Conservation (phyloP, 2,888 invertebrate species). For the Coremacera marginata region DNA sequence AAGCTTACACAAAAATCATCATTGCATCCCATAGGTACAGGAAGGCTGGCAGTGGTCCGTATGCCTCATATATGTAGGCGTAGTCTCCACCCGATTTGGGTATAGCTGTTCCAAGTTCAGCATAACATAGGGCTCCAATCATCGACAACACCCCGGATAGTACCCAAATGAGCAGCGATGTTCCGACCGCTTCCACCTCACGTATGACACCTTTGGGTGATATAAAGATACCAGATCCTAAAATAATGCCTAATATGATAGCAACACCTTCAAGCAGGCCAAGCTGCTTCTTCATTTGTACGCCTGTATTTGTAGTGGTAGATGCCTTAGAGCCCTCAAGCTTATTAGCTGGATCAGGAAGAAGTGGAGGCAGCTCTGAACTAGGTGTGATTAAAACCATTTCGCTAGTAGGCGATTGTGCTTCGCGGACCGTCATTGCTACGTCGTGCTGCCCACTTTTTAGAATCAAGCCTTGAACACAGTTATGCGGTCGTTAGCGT, state of each 20-base stretch:
- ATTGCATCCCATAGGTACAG: slow-evolving; percentile 98
- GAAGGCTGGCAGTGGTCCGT: slow-evolving; percentile 91
- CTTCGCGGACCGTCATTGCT: slow-evolving; percentile 56
- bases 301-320: slow-evolving; percentile 68
- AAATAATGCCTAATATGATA: slow-evolving; percentile 93
- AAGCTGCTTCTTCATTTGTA: slow-evolving; percentile 88
- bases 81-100: slow-evolving; percentile 97
- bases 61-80: slow-evolving; percentile 94
- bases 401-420: slow-evolving; percentile 66
- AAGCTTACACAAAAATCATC: slow-evolving; percentile 92
- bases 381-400: slow-evolving; percentile 66
- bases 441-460: slow-evolving; percentile 38
- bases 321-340: slow-evolving; percentile 57
- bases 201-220: slow-evolving; percentile 93
- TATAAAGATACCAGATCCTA: slow-evolving; percentile 96
- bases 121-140: slow-evolving; percentile 96
- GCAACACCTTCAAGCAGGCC: slow-evolving; percentile 93
- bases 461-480: too few relatives aligned
- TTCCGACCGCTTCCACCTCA: slow-evolving; percentile 91
- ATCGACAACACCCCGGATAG: slow-evolving; percentile 90
- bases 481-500: slow-evolving; percentile 35
- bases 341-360: slow-evolving; percentile 26
- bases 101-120: slow-evolving; percentile 86
- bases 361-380: slow-evolving; percentile 54
- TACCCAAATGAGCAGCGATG: slow-evolving; percentile 89